These are phyloP conservation scores for Tetragonula clypearis DNA, from an alignment of 1,140 invertebrate genomes.

Conservation along the genomic window DNA sequence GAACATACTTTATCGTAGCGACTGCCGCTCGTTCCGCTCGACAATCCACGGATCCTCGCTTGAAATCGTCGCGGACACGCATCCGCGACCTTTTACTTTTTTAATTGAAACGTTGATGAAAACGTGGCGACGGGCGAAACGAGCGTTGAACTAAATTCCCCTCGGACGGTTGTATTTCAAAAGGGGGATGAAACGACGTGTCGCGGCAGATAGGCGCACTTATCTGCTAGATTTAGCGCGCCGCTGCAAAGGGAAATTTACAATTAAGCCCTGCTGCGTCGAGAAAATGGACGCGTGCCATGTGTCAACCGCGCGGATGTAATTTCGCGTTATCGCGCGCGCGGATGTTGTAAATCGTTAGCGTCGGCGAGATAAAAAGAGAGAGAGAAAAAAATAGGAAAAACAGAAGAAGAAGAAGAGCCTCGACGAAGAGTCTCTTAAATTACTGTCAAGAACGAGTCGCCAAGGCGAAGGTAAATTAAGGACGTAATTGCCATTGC, in stretches of 20 bases:
- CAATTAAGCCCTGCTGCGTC: slow-evolving; percentile 7
- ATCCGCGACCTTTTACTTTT: neutral
- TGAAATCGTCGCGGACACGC: neutral
- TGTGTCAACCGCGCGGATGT: slow-evolving; percentile 16
- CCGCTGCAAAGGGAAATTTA: slow-evolving; percentile 26
- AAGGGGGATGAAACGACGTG: slow-evolving; percentile 10
- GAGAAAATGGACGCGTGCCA: slow-evolving; percentile 16
- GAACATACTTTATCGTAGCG: no score
- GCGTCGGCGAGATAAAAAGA: no score
- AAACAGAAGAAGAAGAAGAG: neutral
- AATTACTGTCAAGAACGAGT: neutral
- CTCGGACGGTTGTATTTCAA: slow-evolving; percentile 29
- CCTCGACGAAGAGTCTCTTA: neutral
- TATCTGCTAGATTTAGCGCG: slow-evolving; percentile 41
- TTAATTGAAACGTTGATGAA: slow-evolving; percentile 41
- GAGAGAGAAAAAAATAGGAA: no score
- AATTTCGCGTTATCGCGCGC: neutral
- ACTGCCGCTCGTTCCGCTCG: neutral
- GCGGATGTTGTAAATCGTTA: neutral
- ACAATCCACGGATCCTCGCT: neutral
- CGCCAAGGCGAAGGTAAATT: neutral
- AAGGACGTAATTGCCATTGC: neutral
- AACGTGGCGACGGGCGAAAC: neutral
- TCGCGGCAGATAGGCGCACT: slow-evolving; percentile 18
- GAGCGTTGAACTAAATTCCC: neutral